Conservation (phyloP, 2,888 invertebrate genomes). For the Nymphalis urticae region DNA sequence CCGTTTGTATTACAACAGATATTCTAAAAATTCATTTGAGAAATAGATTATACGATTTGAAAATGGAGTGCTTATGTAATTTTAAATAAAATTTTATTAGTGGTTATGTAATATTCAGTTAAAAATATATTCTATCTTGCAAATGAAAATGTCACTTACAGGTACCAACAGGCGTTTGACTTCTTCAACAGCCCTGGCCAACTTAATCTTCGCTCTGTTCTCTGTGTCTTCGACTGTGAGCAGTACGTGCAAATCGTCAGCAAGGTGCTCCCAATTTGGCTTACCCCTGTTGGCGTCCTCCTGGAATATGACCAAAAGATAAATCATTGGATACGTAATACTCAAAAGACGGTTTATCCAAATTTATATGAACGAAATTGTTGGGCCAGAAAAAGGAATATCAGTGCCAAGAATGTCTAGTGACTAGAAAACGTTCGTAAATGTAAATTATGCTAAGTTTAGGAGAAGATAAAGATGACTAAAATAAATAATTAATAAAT, state of each 20-base stretch:
- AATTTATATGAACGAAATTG: conserved; percentile 40
- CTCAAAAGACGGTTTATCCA: conserved; percentile 37
- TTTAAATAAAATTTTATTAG: no score
- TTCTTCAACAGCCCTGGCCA: conserved; percentile 98
- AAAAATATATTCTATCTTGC: conserved; percentile 18
- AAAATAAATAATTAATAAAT: conserved; percentile 14
- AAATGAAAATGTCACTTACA: conserved; percentile 84
- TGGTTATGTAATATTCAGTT: background rate
- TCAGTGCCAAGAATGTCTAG: conserved; percentile 41
- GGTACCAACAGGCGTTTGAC: conserved; percentile 98
- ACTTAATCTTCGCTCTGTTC: conserved; percentile 96
- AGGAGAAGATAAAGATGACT: conserved; percentile 12
- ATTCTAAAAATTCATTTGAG: no score
- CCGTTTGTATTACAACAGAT: no score
- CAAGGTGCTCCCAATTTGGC: conserved; percentile 99
- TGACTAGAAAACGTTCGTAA: conserved; percentile 33
- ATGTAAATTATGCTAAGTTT: conserved; percentile 24
- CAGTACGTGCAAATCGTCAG: conserved; percentile 98
- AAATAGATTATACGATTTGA: no score
- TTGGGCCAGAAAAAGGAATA: conserved; percentile 36
- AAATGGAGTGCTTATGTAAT: no score
- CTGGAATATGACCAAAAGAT: conserved; percentile 77
- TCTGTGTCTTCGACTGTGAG: conserved; percentile 99
- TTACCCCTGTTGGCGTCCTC: conserved; percentile 99
- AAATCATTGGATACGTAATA: conserved; percentile 41